These are phyloP conservation scores for Onchidella celtica DNA, from an alignment of 2,888 invertebrate species.

Conservation along the genomic window DNA sequence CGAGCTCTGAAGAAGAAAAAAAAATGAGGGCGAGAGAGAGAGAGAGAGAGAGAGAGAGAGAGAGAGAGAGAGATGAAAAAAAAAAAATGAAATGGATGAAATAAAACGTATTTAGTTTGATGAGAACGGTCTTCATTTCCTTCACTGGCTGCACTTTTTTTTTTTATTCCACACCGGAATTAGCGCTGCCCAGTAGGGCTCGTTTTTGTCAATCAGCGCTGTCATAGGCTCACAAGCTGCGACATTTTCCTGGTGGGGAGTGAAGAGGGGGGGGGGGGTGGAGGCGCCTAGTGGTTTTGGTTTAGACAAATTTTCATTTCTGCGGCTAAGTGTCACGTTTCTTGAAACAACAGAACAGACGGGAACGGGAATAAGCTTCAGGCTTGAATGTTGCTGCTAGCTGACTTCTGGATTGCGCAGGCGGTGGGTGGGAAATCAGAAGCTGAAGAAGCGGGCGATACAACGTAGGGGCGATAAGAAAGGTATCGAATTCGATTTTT, in stretches of 20 bases:
- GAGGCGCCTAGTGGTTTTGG: background rate
- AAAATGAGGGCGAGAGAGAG: too few relatives aligned
- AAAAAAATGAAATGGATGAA: slow-evolving; percentile 4
- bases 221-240: background rate
- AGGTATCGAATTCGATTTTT: too few relatives aligned
- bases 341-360: background rate
- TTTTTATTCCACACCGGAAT: background rate
- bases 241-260: background rate
- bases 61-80: too few relatives aligned
- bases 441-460: too few relatives aligned
- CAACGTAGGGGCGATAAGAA: too few relatives aligned
- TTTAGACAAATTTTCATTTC: background rate
- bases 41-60: too few relatives aligned
- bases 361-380: too few relatives aligned
- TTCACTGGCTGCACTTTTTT: background rate
- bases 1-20: too few relatives aligned
- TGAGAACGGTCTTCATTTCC: background rate
- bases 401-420: too few relatives aligned
- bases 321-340: background rate
- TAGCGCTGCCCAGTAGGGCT: background rate
- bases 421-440: too few relatives aligned
- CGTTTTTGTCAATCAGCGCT: background rate
- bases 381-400: too few relatives aligned
- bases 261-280: too few relatives aligned
- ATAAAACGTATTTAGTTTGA: background rate